Evolutionary conservation across 2,797 vertebrate species (phyloP).

Genomic region (Sebastiscus albofasciatus): DNA sequence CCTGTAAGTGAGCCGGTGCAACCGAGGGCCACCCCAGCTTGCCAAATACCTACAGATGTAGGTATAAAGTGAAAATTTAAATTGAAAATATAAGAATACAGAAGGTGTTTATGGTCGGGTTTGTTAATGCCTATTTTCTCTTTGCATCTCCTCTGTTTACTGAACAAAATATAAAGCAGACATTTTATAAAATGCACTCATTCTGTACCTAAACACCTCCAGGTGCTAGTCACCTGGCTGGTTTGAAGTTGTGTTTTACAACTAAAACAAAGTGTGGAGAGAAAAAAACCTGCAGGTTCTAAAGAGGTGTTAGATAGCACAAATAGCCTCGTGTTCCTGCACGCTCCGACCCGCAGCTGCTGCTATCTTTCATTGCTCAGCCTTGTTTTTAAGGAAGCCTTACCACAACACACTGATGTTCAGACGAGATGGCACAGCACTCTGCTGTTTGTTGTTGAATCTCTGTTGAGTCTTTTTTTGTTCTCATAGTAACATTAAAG

Average conservation of each 20-base stretch:
- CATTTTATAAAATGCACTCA: background rate
- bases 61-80: background rate
- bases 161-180: background rate
- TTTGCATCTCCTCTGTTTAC: background rate
- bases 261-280: slow-evolving; percentile 24
- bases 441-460: slow-evolving; percentile 4
- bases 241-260: slow-evolving; percentile 5
- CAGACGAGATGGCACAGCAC: slow-evolving; percentile 42
- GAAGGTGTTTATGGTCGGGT: background rate
- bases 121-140: background rate
- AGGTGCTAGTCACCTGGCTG: background rate
- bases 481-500: background rate
- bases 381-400: slow-evolving; percentile 54
- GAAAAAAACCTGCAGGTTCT: slow-evolving; percentile 1
- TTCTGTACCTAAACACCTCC: background rate
- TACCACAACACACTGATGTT: slow-evolving; percentile 39
- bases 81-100: background rate
- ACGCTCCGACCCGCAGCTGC: slow-evolving; percentile 49
- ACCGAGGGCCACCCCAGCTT: background rate
- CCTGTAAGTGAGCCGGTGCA: background rate
- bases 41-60: background rate
- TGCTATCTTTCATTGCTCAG: slow-evolving; percentile 26
- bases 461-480: background rate
- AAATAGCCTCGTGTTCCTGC: slow-evolving; percentile 39
- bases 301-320: slow-evolving; percentile 32